Evolutionary conservation across 2,888 invertebrate species (phyloP).

Genomic region (Drosophila quinaria): DNA sequence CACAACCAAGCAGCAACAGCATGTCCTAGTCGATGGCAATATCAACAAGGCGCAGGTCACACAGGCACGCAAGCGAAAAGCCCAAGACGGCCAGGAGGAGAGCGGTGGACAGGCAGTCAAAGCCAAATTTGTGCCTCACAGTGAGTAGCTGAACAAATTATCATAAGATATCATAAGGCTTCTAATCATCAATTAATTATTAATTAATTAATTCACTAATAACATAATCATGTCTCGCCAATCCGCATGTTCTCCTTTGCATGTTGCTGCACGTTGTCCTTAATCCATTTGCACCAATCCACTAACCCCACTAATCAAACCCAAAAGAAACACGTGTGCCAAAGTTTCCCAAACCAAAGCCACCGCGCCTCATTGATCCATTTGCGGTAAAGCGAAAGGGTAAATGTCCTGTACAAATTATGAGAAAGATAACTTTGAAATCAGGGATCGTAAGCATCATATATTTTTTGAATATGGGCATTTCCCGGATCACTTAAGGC

Average conservation of each 20-base stretch:
- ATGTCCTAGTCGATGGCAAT: conserved; percentile 46
- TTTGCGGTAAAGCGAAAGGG: conserved; percentile 85
- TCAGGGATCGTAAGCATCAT: conserved; percentile 46
- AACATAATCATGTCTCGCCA: conserved; percentile 1
- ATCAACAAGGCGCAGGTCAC: conserved; percentile 45
- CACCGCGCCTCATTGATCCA: conserved; percentile 77
- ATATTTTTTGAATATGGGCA: neutral
- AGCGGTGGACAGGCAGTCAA: conserved; percentile 80
- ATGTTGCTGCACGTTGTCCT: conserved; percentile 27
- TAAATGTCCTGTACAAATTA: conserved; percentile 56
- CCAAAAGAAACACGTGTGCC: conserved; percentile 30
- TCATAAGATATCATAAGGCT: neutral
- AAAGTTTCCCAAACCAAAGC: conserved; percentile 72
- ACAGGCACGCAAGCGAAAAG: conserved; percentile 86
- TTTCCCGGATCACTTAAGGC: neutral
- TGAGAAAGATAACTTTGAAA: neutral
- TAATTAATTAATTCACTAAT: conserved; percentile 19
- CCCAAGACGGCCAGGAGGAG: conserved; percentile 86
- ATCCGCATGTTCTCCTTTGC: conserved; percentile 21
- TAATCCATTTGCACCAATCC: conserved; percentile 33
- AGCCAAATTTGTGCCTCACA: conserved; percentile 71
- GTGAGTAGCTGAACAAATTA: conserved; percentile 50
- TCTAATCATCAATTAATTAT: neutral
- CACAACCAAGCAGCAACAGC: conserved; percentile 48
- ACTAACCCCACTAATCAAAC: conserved; percentile 29